Percentiles rank a stretch among this genome's conserved stretches.
These are phyloP conservation scores for Bathynomus jamesi DNA, from an alignment of 1,140 invertebrate species.

Conservation along the genomic window DNA sequence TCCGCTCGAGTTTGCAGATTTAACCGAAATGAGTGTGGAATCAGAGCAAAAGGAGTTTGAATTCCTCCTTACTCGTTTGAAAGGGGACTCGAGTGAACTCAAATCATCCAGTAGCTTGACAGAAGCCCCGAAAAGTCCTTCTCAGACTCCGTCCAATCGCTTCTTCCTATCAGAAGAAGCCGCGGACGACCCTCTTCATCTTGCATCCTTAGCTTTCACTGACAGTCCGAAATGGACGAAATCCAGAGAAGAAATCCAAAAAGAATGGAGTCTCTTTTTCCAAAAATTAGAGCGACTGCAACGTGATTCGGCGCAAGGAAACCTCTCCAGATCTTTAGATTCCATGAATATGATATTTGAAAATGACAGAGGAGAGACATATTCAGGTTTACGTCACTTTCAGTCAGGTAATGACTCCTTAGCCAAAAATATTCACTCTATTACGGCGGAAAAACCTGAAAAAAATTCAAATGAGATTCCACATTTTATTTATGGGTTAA, in stretches of 20 bases:
- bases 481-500: too few species aligned
- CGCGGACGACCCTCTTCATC: too few species aligned
- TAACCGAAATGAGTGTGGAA: too few species aligned
- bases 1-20: too few species aligned
- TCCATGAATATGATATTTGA: neutral
- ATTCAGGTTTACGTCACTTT: neutral
- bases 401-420: neutral
- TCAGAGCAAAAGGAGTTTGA: neutral
- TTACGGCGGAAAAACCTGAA: neutral
- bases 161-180: neutral
- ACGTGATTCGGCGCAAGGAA: neutral
- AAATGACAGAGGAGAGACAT: neutral
- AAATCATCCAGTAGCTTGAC: neutral
- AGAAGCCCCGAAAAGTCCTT: neutral
- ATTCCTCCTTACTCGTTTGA: neutral
- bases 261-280: neutral
- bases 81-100: neutral
- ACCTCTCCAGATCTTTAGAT: neutral
- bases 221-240: neutral
- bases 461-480: neutral
- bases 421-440: neutral
- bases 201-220: too few species aligned
- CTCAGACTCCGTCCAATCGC: neutral
- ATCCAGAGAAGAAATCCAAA: neutral
- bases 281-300: neutral